Conservation (phyloP, 2,888 invertebrate genomes). For the Cheilosia variabilis region DNA sequence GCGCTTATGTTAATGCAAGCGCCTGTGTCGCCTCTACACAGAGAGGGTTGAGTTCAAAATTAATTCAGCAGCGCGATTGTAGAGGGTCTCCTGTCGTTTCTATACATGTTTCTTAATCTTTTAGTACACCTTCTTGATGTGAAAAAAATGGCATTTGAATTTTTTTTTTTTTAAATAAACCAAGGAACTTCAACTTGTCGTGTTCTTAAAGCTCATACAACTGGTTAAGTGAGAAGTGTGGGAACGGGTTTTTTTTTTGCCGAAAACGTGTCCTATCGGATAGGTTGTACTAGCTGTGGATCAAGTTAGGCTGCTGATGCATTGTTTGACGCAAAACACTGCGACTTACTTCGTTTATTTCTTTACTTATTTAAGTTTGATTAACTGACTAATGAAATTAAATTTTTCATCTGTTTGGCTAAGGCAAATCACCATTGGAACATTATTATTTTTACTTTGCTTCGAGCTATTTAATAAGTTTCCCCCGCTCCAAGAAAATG, state of each 20-base stretch:
- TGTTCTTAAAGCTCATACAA: background rate
- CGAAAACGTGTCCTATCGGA: constrained; percentile 19
- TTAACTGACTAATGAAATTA: background rate
- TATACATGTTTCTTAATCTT: background rate
- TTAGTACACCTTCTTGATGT: background rate
- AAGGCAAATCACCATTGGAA: no score
- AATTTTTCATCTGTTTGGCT: background rate
- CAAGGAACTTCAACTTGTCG: background rate
- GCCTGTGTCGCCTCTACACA: background rate
- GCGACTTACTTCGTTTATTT: constrained; percentile 5
- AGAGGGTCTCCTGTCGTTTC: background rate
- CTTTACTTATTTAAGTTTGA: background rate
- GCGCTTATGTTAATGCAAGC: constrained; percentile 36
- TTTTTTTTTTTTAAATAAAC: background rate
- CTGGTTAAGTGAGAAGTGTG: constrained; percentile 4
- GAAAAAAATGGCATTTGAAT: constrained; percentile 15
- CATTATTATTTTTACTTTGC: no score
- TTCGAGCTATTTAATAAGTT: no score
- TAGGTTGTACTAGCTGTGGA: background rate
- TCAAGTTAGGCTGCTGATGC: no score
- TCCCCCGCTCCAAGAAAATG: no score
- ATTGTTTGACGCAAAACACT: no score
- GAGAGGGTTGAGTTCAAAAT: constrained; percentile 33
- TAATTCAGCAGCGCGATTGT: background rate
- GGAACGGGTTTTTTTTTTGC: background rate